Percentiles rank a stretch among this genome's conserved stretches.
These are phyloP conservation scores for Leptinotarsa peninsularis DNA, from an alignment of 2,888 invertebrate species.

Conservation along the genomic window DNA sequence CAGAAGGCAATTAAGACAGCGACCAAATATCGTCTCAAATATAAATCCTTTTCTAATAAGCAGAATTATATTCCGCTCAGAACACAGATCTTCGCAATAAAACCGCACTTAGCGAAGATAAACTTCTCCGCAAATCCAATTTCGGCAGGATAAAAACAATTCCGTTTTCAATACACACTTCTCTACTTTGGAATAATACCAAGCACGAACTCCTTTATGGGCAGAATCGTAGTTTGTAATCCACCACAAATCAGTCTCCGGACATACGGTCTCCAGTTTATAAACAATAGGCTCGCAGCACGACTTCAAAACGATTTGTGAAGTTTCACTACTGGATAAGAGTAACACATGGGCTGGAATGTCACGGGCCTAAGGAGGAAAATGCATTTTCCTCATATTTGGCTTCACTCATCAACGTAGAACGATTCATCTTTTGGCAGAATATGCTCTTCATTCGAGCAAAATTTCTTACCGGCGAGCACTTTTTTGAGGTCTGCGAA, in stretches of 20 bases:
- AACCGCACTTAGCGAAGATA: conserved; percentile 21
- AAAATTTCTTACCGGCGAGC: too few relatives aligned
- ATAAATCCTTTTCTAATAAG: conserved; percentile 13
- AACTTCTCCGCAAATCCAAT: conserved; percentile 19
- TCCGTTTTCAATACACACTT: conserved; percentile 28
- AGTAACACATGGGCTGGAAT: too few relatives aligned
- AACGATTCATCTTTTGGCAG: too few relatives aligned
- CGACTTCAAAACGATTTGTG: not conserved
- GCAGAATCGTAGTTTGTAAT: conserved; percentile 16
- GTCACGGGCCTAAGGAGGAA: too few relatives aligned
- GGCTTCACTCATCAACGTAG: too few relatives aligned
- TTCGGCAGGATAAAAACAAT: conserved; percentile 25
- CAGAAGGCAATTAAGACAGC: not conserved
- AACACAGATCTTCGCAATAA: conserved; percentile 1
- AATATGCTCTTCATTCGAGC: too few relatives aligned
- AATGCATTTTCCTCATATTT: too few relatives aligned
- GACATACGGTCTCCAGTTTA: not conserved
- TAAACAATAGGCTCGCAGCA: not conserved
- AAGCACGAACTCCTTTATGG: conserved; percentile 16
- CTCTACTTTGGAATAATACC: conserved; percentile 26
- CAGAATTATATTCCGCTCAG: conserved; percentile 10
- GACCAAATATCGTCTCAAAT: not conserved
- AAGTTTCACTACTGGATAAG: too few relatives aligned
- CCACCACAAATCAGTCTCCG: conserved; percentile 16
- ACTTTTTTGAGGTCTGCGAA: too few relatives aligned